phyloP scores from a whole-genome alignment of 2,113 vertebrate species.

The Phycodurus eques region DNA sequence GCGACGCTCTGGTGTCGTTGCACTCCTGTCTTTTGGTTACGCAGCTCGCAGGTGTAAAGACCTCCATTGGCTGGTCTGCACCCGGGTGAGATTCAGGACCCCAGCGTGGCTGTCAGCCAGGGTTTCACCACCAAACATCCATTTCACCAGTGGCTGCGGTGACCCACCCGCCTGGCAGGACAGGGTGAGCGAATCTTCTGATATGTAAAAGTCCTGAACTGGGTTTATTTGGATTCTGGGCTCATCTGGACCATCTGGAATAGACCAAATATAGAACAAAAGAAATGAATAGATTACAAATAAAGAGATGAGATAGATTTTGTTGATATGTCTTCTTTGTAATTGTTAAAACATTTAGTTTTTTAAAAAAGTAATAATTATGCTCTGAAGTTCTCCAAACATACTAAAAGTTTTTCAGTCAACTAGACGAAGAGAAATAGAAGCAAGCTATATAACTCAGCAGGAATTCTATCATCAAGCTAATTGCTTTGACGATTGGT shows the following conservation, averaged over 20 bases:
- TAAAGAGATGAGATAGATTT: too few species aligned
- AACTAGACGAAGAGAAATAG: too few species aligned
- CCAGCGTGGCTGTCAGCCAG: constrained; percentile 26
- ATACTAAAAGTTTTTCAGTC: too few species aligned
- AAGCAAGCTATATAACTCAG: too few species aligned
- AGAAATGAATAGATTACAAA: background rate
- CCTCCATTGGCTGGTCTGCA: constrained; percentile 62
- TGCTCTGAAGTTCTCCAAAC: too few species aligned
- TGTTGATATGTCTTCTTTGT: too few species aligned
- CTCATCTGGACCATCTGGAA: constrained; percentile 70
- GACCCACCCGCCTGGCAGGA: constrained; percentile 60
- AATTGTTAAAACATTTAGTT: too few species aligned
- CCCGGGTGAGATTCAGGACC: constrained; percentile 43
- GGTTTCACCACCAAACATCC: constrained; percentile 49
- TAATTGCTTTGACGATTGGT: too few species aligned
- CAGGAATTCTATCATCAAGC: too few species aligned
- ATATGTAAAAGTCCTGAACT: constrained; percentile 44
- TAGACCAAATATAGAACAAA: background rate
- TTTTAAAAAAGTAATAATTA: too few species aligned
- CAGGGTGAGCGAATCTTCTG: constrained; percentile 57
- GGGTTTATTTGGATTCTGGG: constrained; percentile 52
- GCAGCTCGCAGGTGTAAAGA: constrained; percentile 57
- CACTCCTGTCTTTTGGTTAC: constrained; percentile 41
- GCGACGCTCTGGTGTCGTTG: constrained; percentile 29
- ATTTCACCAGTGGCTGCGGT: constrained; percentile 48